Conservation (phyloP, 2,888 invertebrate species). For the Cataglyphis cursor region DNA sequence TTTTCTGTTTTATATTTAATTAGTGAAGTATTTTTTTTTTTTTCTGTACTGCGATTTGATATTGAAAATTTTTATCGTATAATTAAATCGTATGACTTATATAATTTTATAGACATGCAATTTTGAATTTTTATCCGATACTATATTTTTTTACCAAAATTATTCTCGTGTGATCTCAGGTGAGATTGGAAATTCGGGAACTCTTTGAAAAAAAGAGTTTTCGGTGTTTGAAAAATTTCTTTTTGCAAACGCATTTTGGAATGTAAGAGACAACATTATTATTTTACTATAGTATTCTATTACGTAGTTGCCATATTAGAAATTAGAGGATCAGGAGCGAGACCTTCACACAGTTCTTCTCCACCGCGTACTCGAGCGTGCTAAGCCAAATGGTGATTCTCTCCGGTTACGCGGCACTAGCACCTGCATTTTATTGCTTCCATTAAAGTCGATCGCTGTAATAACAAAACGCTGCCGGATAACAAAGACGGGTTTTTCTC, state of each 20-base stretch:
- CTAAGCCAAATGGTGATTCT: conserved; percentile 47
- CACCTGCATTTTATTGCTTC: conserved; percentile 82
- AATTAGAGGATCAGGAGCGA: conserved; percentile 33
- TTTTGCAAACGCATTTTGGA: background rate
- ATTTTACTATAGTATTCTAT: background rate
- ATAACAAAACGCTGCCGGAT: conserved; percentile 70
- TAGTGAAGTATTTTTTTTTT: background rate
- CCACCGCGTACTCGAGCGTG: background rate
- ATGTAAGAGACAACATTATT: background rate
- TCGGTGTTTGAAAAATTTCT: background rate
- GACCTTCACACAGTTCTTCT: background rate
- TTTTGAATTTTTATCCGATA: background rate
- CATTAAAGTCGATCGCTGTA: conserved; percentile 81
- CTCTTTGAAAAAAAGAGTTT: background rate
- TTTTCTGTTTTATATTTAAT: background rate
- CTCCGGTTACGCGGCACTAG: conserved; percentile 69
- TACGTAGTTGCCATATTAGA: background rate
- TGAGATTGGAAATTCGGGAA: background rate
- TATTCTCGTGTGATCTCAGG: background rate
- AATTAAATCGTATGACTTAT: background rate
- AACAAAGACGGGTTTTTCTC: conserved; percentile 78
- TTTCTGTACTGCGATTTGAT: background rate
- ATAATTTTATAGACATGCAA: background rate
- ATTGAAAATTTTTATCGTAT: background rate
- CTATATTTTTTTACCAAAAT: background rate